These are phyloP conservation scores for Sclerurus mexicanus DNA, from an alignment of 2,113 vertebrate genomes.

Conservation along the genomic window DNA sequence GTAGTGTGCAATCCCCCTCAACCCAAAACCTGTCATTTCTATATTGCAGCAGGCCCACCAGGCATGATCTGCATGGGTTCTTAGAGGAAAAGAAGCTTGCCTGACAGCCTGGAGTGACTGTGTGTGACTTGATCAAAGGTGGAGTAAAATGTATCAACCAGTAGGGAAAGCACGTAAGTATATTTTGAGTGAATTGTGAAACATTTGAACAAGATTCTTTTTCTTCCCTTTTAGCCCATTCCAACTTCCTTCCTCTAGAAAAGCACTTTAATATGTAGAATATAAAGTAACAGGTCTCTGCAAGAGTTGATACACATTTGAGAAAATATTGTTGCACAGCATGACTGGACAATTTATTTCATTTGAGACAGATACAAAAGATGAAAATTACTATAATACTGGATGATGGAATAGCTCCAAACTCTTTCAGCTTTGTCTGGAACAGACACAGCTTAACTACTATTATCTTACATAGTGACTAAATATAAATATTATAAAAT, in stretches of 20 bases:
- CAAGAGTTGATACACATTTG: neutral
- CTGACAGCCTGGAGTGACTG: neutral
- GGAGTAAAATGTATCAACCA: neutral
- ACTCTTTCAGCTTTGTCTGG: conserved; percentile 18
- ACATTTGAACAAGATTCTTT: conserved; percentile 29
- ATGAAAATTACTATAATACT: conserved; percentile 25
- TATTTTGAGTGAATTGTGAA: conserved; percentile 1
- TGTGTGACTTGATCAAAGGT: neutral
- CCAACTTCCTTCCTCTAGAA: conserved; percentile 23
- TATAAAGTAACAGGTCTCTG: conserved; percentile 29
- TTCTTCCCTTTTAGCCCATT: neutral
- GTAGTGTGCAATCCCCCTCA: neutral
- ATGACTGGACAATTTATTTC: neutral
- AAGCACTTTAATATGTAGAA: conserved; percentile 8
- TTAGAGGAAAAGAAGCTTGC: neutral
- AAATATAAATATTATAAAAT: conserved; percentile 39
- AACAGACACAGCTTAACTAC: neutral
- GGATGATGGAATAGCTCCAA: conserved; percentile 38
- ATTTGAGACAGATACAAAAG: conserved; percentile 6
- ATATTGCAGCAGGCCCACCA: neutral
- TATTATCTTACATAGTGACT: neutral
- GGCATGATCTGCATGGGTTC: neutral
- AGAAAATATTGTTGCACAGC: conserved; percentile 41
- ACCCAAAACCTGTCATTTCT: conserved; percentile 13
- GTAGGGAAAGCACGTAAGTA: neutral